Evolutionary conservation across 2,888 invertebrate species (phyloP).

Genomic region (Lasioglossum pauxillum): DNA sequence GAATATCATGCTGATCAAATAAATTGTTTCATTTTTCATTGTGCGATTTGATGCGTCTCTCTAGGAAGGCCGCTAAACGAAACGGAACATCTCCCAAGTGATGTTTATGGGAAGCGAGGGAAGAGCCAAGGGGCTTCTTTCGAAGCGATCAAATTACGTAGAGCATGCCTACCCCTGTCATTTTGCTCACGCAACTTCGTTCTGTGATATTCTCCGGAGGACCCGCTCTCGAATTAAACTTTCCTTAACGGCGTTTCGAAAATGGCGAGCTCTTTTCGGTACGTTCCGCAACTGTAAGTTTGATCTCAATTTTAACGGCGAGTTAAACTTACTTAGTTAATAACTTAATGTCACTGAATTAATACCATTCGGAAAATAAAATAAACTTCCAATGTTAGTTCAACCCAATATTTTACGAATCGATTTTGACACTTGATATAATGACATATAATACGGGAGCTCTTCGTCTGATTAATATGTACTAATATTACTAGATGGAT

Average conservation of each 20-base stretch:
- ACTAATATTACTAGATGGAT: not conserved
- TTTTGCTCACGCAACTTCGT: conserved; percentile 38
- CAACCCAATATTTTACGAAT: not conserved
- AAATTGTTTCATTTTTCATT: not conserved
- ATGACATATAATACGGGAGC: not conserved
- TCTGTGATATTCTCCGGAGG: conserved; percentile 28
- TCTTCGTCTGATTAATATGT: not conserved
- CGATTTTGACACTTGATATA: not conserved
- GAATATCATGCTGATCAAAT: not conserved
- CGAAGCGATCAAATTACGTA: conserved; percentile 57
- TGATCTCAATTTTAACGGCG: not conserved
- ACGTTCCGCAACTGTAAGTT: not conserved
- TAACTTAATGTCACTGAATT: not conserved
- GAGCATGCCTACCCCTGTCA: conserved; percentile 29
- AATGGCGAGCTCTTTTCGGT: not conserved
- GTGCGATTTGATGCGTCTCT: not conserved
- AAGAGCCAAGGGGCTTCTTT: conserved; percentile 38
- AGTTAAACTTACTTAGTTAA: not conserved
- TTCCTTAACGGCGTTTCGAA: conserved; percentile 13
- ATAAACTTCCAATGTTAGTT: not conserved
- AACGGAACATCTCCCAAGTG: conserved; percentile 38
- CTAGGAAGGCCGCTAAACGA: conserved; percentile 22
- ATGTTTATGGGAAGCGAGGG: conserved; percentile 49
- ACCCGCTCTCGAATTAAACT: conserved; percentile 48
- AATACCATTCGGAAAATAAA: not conserved